Evolutionary conservation across 2,113 vertebrate genomes (phyloP).

Genomic region (Melanotaenia duboulayi): DNA sequence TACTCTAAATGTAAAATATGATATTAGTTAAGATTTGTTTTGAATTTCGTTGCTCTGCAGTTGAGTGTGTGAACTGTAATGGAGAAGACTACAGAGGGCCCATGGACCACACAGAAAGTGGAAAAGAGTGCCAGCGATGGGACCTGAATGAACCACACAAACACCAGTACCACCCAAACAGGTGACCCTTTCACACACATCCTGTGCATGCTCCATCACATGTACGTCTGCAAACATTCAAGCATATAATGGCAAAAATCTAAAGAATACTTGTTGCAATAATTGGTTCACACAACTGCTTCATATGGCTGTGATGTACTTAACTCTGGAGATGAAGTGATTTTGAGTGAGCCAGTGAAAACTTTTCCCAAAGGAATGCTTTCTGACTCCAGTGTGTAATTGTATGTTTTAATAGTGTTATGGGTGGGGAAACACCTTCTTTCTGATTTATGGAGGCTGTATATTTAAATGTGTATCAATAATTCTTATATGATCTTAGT

Average conservation of each 20-base stretch:
- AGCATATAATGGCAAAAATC: not conserved
- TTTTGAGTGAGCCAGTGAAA: conserved; percentile 33
- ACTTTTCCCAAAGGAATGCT: conserved; percentile 42
- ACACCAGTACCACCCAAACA: conserved; percentile 92
- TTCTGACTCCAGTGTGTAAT: conserved; percentile 35
- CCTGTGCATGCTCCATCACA: conserved; percentile 12
- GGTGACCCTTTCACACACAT: conserved; percentile 79
- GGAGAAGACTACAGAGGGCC: conserved; percentile 96
- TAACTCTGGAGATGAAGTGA: conserved; percentile 42
- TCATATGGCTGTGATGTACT: not conserved
- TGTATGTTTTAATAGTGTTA: conserved; percentile 37
- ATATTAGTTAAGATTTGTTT: not conserved
- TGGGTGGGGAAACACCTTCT: conserved; percentile 42
- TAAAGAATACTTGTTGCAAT: conserved; percentile 8
- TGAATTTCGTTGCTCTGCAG: conserved; percentile 70
- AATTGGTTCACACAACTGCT: conserved; percentile 2
- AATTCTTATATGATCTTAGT: conserved; percentile 21
- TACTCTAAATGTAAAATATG: no score
- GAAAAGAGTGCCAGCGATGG: conserved; percentile 96
- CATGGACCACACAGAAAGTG: conserved; percentile 96
- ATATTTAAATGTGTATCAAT: conserved; percentile 20
- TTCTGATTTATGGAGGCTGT: conserved; percentile 37
- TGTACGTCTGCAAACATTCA: conserved; percentile 14
- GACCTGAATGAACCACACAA: conserved; percentile 93
- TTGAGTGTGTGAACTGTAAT: conserved; percentile 95